Base-by-base conservation (phyloP, 53 echinoderm and acorn worm genomes). In the Hippasteria phrygiana region DNA sequence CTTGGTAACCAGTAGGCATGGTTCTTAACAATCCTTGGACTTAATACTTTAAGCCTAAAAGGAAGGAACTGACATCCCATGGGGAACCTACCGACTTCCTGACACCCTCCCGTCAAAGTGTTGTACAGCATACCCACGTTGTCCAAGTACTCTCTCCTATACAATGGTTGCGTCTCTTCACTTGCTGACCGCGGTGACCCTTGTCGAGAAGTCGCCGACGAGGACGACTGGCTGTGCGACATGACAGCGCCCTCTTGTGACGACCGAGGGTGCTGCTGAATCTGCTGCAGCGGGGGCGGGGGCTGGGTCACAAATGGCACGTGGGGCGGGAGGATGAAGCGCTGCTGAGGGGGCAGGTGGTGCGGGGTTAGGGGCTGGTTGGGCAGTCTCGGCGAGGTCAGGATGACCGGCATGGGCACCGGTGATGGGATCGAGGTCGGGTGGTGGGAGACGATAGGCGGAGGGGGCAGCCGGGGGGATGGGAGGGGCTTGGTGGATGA, bases 1-100 rank as follows among this genome's bases (percentile, higher is more conserved):
- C n/a, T n/a, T n/a, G n/a, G n/a, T n/a, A n/a, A n/a, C n/a, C n/a
- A n/a, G n/a, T n/a, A n/a, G n/a, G n/a, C n/a, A n/a, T n/a, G n/a
- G n/a, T n/a, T n/a, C n/a, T n/a, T n/a, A n/a, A n/a, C n/a, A n/a
- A n/a, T n/a, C n/a, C n/a, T n/a, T n/a, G n/a, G n/a, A n/a, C n/a
- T n/a, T n/a, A n/a, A n/a, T n/a, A n/a, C n/a, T n/a, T n/a, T n/a
- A n/a, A n/a, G n/a, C n/a, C n/a, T n/a, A n/a, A n/a, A n/a, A n/a
- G n/a, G n/a, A n/a, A n/a, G n/a, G n/a, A n/a, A n/a, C n/a, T n/a
- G n/a, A n/a, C n/a, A n/a, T n/a, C n/a, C n/a, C 34, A 20, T 16
- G 11, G 6, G 31, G 1, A 7, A 93, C 97, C 54, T 85, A 97
- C 97, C 97, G 13, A 97, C 95, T 95, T 97, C 97, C 59, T 97